Evolutionary conservation across 37 sponge, comb jelly and placozoan species (phyloP), one percentile per base, ranked within the genome.

Genomic region (Bolinopsis microptera): DNA sequence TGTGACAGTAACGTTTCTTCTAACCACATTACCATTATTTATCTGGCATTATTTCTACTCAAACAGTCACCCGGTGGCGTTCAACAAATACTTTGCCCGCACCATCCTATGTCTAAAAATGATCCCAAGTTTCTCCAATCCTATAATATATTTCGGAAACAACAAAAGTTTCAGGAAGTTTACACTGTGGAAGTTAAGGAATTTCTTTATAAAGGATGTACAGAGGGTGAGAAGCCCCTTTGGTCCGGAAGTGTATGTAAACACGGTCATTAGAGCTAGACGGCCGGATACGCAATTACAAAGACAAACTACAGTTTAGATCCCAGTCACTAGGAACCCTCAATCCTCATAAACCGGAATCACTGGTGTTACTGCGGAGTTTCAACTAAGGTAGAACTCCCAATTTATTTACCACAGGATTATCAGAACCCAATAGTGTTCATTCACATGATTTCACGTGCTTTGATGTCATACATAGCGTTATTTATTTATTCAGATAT

Each of bases 101-200:
- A 72, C 30, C 3, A 72, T 72, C 13, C 30, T 72, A 9, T 72
- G 74, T 28, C 26, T 24, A 24, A 72, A 72, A 21, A 9, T 72
- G 26, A 24, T 72, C 5, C 74, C 31, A 24, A 72, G 74, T n/a
- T 72, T 72, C 74, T 72, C 74, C 13, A 72, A 72, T 72, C 74
- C 74, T 72, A 72, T 72, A 9, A 72, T 72, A 3, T 72, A 72
- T n/a, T 72, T 30, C 26, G 26, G 22, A 24, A 72, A 28, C 31
- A 72, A 72, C 31, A 72, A 72, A n/a, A 72, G 18, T 28, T 72
- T 72, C 26, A 8, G 74, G 26, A 72, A n/a, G 18, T 72, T 72
- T n/a, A 72, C 74, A 72, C 5, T 21, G 31, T 24, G 30, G 74
- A 72, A 3, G 74, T 9, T 72, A 3, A 8, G 31, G 74, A 30